A percentile compares a stretch with the other conserved stretches of the same genome.
phyloP scores from a whole-genome alignment of 2,797 vertebrate species.

The Argyrosomus regius region DNA sequence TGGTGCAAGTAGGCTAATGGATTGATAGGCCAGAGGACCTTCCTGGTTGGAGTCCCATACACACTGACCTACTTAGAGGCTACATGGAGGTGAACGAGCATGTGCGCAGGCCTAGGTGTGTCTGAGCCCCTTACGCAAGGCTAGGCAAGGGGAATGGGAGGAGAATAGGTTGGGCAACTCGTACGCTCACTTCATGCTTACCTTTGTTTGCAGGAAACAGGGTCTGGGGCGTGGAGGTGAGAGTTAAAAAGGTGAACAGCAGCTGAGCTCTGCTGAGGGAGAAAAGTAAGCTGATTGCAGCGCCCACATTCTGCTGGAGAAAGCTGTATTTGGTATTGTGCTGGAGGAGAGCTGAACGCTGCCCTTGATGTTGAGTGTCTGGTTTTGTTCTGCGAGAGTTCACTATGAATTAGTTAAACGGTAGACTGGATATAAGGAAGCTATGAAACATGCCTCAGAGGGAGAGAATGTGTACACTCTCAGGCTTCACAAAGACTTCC shows the following conservation, averaged over 20 bases:
- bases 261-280: conserved; percentile 74
- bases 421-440: conserved; percentile 80
- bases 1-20: conserved; percentile 15
- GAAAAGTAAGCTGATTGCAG: conserved; percentile 66
- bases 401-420: conserved; percentile 85
- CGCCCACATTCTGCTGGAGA: conserved; percentile 76
- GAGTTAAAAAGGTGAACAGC: conserved; percentile 72
- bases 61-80: conserved; percentile 75
- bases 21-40: conserved; percentile 52
- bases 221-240: conserved; percentile 56
- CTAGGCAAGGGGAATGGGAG: conserved; percentile 38
- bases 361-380: conserved; percentile 83
- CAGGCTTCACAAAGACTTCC: conserved; percentile 77
- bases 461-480: conserved; percentile 78
- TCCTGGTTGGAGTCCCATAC: conserved; percentile 52
- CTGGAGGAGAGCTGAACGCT: conserved; percentile 78
- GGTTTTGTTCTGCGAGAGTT: conserved; percentile 82
- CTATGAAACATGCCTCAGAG: conserved; percentile 79
- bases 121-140: conserved; percentile 64
- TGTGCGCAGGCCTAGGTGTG: conserved; percentile 70
- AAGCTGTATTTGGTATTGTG: conserved; percentile 74
- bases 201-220: conserved; percentile 72
- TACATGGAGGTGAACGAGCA: conserved; percentile 62
- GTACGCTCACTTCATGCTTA: conserved; percentile 56
- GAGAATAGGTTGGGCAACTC: conserved; percentile 60